Evolutionary conservation across 2,888 invertebrate genomes (phyloP), one percentile per base, ranked within the genome.

Genomic region (Stenolophus ochropezus): DNA sequence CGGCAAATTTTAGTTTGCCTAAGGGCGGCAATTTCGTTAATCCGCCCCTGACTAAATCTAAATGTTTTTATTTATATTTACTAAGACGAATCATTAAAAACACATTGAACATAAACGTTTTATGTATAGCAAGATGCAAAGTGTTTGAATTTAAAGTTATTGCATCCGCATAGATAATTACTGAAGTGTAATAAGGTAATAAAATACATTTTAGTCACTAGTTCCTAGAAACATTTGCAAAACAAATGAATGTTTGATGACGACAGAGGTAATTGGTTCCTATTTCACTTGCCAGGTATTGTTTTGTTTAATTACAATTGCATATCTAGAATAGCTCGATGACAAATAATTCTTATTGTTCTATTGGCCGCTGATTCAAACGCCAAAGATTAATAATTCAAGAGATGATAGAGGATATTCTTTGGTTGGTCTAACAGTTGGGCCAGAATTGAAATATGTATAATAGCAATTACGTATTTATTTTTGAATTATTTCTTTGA

Each of bases 181-280:
- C 25, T 61, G 25, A 61, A 23, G 61, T 61, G 25, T 23, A 61
- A 14, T 18, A 20, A 56, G 56, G 56, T 20, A 56, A 61, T 61
- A 61, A 61, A 61, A 23, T 61, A n/a, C 23, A 61, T 18, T 61
- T 61, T 61, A 61, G 61, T 61, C 61, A 61, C 21, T 61, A 14
- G 23, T n/a, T 61, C 61, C 61, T n/a, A 61, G 61, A 61, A 61
- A 23, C 14, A 61, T 61, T 61, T 23, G 25, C 61, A 61, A 61
- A 61, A 61, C 61, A 61, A 61, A 61, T 61, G 53, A 6, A 18
- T 53, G 20, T 18, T 61, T 23, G 61, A 23, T 61, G 61, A 61
- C 61, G 61, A 61, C 23, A 61, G n/a, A 25, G 25, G 61, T 61
- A 25, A 25, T 61, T 14, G 25, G 25, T 25, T 61, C 23, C 61